phyloP scores from a whole-genome alignment of 2,797 vertebrate species.

The Coendou prehensilis region DNA sequence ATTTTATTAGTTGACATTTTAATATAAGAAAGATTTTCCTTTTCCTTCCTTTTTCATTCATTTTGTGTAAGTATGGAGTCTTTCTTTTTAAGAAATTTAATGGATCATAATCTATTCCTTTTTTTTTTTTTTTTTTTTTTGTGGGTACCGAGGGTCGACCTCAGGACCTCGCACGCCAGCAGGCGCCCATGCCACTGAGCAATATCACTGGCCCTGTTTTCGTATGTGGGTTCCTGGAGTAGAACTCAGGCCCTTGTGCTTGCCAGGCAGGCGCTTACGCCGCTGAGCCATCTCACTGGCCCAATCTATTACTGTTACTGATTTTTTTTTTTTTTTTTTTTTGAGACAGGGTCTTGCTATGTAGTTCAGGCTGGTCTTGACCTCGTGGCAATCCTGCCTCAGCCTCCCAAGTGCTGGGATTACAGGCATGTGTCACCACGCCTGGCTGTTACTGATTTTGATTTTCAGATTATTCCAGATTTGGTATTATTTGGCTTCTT shows the following conservation, averaged over 20 bases:
- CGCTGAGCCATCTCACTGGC: no score
- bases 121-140: background rate
- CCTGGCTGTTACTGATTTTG: constrained; percentile 4
- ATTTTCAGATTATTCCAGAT: constrained; percentile 4
- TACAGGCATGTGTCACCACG: background rate
- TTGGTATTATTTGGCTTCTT: background rate
- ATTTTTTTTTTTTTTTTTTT: background rate
- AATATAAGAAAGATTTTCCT: constrained; percentile 43
- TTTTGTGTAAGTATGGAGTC: constrained; percentile 14
- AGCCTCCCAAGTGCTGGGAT: background rate
- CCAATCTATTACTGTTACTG: background rate
- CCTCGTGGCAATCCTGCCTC: background rate
- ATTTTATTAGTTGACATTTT: constrained; percentile 42
- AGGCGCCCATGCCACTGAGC: no score
- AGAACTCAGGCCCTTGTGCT: no score
- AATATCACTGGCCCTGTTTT: no score
- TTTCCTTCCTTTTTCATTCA: background rate
- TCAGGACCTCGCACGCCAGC: no score
- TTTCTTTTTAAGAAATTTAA: background rate
- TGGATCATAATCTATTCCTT: constrained; percentile 18
- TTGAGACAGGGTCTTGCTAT: background rate
- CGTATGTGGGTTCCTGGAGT: no score
- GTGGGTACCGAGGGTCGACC: no score
- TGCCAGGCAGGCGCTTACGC: no score
- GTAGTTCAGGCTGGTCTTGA: background rate